Evolutionary conservation across 2,797 vertebrate species (phyloP).

Genomic region (Cetoscarus ocellatus): DNA sequence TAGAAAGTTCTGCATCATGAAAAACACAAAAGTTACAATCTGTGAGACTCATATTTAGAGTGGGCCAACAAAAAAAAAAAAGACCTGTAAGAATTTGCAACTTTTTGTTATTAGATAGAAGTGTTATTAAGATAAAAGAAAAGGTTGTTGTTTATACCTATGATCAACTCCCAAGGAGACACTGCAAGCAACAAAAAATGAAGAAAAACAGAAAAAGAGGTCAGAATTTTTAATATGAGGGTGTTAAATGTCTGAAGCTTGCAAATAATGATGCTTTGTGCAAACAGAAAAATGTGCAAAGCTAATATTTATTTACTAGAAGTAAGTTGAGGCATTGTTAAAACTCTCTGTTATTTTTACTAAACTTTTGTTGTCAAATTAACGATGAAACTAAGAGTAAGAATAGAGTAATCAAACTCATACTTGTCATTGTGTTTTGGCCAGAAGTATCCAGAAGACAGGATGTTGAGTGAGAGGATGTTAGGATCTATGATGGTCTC

Average conservation of each 20-base stretch:
- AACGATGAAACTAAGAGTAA: neutral
- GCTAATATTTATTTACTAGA: constrained; percentile 39
- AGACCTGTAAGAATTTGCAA: neutral
- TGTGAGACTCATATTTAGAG: neutral
- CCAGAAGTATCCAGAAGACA: constrained; percentile 91
- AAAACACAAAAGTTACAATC: constrained; percentile 5
- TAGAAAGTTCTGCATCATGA: constrained; percentile 91
- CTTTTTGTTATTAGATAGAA: constrained; percentile 26
- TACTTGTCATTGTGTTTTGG: constrained; percentile 97
- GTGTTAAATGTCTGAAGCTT: constrained; percentile 55
- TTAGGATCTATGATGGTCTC: constrained; percentile 98
- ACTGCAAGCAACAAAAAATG: constrained; percentile 83
- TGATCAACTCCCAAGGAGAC: constrained; percentile 93
- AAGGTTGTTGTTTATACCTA: constrained; percentile 88
- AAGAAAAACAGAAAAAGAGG: constrained; percentile 74
- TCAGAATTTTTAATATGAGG: constrained; percentile 62
- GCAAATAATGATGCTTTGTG: constrained; percentile 76
- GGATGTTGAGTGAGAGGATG: constrained; percentile 97
- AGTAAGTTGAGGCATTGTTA: constrained; percentile 10
- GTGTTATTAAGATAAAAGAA: constrained; percentile 16
- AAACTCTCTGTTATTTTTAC: neutral
- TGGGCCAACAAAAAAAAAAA: constrained; percentile 7
- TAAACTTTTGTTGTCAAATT: neutral
- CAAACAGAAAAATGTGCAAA: constrained; percentile 80
- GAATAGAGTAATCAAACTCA: constrained; percentile 22